Conservation (phyloP, 2,888 invertebrate species). For the Caenorhabditis sp. region DNA sequence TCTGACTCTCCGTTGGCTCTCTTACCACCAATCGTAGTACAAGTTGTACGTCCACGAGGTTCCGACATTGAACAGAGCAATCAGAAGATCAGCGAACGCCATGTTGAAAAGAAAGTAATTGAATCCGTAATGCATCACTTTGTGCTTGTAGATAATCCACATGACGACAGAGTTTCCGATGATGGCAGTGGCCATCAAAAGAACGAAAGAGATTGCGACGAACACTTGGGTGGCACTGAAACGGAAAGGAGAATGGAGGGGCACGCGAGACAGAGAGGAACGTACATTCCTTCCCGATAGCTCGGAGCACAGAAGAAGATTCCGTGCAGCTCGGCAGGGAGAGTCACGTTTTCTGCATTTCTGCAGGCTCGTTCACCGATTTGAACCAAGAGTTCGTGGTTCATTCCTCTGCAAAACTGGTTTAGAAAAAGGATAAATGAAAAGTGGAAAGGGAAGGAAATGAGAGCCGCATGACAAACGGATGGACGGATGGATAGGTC, state of each 20-base stretch:
- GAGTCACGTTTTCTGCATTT: conserved; percentile 32
- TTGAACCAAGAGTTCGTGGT: conserved; percentile 39
- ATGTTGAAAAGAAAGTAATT: conserved; percentile 76
- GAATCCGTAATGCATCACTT: conserved; percentile 74
- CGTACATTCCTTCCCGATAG: conserved; percentile 39
- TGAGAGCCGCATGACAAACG: background rate
- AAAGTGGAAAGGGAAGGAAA: background rate
- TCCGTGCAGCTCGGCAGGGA: conserved; percentile 35
- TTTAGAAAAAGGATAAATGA: background rate
- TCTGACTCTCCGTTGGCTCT: no score
- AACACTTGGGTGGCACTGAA: conserved; percentile 66
- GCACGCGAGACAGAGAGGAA: background rate
- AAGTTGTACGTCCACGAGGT: conserved; percentile 74
- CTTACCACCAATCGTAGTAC: conserved; percentile 75
- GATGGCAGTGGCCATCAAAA: conserved; percentile 68
- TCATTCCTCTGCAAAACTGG: conserved; percentile 18
- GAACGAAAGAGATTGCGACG: conserved; percentile 65
- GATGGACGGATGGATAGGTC: background rate
- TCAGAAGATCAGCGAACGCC: conserved; percentile 75
- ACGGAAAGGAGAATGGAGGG: background rate
- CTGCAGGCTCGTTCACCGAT: conserved; percentile 46
- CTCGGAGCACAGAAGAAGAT: conserved; percentile 45
- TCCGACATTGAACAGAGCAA: conserved; percentile 74
- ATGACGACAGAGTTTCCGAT: conserved; percentile 73
- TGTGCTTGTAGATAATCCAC: conserved; percentile 74